phyloP scores from a whole-genome alignment of 2,113 vertebrate genomes.

The Neomonachus schauinslandi region DNA sequence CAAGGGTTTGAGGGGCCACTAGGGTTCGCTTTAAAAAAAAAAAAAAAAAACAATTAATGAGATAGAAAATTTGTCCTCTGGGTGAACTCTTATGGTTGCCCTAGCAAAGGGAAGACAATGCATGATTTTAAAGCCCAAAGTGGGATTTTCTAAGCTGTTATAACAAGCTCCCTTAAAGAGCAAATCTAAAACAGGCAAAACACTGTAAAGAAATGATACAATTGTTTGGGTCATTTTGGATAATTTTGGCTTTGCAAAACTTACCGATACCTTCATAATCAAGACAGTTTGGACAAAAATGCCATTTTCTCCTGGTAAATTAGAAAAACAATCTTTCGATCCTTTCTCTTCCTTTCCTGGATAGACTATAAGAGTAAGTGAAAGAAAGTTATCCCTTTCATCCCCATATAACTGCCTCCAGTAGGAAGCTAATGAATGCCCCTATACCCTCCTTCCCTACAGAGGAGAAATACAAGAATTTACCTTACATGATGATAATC shows the following conservation, averaged over 20 bases:
- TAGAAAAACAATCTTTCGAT: constrained; percentile 14
- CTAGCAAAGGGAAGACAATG: constrained; percentile 90
- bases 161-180: constrained; percentile 67
- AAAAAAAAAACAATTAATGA: constrained; percentile 93
- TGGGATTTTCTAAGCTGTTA: constrained; percentile 84
- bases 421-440: background rate
- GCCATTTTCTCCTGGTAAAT: background rate
- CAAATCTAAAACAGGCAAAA: constrained; percentile 57
- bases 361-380: background rate
- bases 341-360: constrained; percentile 34
- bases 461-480: constrained; percentile 73
- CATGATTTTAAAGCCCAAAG: constrained; percentile 84
- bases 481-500: constrained; percentile 87
- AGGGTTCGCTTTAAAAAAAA: constrained; percentile 90
- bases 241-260: constrained; percentile 43
- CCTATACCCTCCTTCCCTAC: constrained; percentile 20
- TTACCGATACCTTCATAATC: constrained; percentile 31
- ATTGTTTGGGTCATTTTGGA: background rate
- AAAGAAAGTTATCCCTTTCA: constrained; percentile 26
- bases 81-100: constrained; percentile 95
- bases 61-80: constrained; percentile 95
- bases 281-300: constrained; percentile 48
- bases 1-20: constrained; percentile 96
- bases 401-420: background rate
- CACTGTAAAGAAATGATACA: background rate